These are phyloP conservation scores for Oxystoma pomonae DNA, from an alignment of 2,888 invertebrate genomes.

Conservation along the genomic window DNA sequence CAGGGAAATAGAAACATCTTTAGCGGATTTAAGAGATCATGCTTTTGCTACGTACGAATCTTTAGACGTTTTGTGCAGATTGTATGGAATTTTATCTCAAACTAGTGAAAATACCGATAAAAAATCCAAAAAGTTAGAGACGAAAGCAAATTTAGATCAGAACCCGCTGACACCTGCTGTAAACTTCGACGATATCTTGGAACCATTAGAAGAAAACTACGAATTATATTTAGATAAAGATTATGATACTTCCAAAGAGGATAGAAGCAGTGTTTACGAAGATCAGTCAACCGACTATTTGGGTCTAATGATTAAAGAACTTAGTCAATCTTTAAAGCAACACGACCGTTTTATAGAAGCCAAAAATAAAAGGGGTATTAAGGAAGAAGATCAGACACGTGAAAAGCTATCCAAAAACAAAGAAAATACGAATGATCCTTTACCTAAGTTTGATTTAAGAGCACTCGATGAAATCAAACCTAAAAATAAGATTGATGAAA, in stretches of 20 bases:
- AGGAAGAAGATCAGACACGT: slow-evolving; percentile 17
- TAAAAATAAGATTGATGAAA: neutral
- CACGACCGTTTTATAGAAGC: slow-evolving; percentile 33
- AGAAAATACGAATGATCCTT: too few relatives aligned
- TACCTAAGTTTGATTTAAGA: slow-evolving; percentile 26
- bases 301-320: slow-evolving; percentile 30
- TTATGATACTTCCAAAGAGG: slow-evolving; percentile 5
- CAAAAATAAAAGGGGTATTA: slow-evolving; percentile 27
- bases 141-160: neutral
- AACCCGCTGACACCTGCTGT: neutral
- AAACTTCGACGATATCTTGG: slow-evolving; percentile 26
- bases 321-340: slow-evolving; percentile 30
- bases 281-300: slow-evolving; percentile 24
- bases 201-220: slow-evolving; percentile 32
- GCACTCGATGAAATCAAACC: slow-evolving; percentile 4
- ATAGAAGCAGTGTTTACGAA: slow-evolving; percentile 13
- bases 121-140: neutral
- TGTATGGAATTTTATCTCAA: slow-evolving; percentile 31
- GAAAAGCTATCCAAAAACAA: neutral
- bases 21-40: slow-evolving; percentile 30
- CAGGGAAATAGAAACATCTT: slow-evolving; percentile 19
- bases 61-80: slow-evolving; percentile 32
- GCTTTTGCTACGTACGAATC: slow-evolving; percentile 34
- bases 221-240: slow-evolving; percentile 31
- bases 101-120: neutral